phyloP scores from a whole-genome alignment of 2,797 vertebrate genomes.

The Nyctibius grandis region DNA sequence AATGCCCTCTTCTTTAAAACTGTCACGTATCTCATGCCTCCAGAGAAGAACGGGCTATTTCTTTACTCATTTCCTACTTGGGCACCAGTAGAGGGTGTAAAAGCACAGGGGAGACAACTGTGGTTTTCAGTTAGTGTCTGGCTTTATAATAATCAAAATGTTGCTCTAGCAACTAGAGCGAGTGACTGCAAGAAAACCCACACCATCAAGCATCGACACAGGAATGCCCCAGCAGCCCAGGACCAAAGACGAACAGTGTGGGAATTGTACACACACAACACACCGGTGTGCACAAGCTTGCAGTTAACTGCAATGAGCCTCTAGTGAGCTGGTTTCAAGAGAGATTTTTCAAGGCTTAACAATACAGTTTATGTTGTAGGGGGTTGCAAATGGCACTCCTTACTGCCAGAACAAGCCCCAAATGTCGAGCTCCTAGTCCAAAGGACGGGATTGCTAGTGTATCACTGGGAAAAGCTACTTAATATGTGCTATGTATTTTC shows the following conservation, averaged over 20 bases:
- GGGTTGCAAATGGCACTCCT: not conserved
- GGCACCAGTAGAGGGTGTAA: not conserved
- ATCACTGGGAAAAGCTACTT: not conserved
- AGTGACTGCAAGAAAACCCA: not conserved
- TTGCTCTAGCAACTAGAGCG: not conserved
- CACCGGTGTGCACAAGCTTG: not conserved
- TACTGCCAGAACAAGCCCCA: not conserved
- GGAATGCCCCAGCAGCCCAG: not conserved
- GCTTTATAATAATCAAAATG: not conserved
- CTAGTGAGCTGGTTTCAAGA: not conserved
- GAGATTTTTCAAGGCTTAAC: not conserved
- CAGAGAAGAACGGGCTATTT: not conserved
- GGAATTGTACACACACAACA: not conserved
- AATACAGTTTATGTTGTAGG: not conserved
- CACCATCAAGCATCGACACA: accelerated
- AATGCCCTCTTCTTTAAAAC: not conserved
- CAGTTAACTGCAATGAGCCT: not conserved
- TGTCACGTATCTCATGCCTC: not conserved
- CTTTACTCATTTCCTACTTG: not conserved
- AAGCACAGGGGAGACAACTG: not conserved
- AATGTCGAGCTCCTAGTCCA: not conserved
- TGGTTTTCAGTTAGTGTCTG: not conserved
- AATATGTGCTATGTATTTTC: not conserved
- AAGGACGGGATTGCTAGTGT: not conserved
- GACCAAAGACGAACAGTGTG: accelerated